A percentile compares a stretch with the other conserved stretches of the same genome.
These are phyloP conservation scores for Chloropsis cyanopogon DNA, from an alignment of 2,113 vertebrate genomes.

Conservation along the genomic window DNA sequence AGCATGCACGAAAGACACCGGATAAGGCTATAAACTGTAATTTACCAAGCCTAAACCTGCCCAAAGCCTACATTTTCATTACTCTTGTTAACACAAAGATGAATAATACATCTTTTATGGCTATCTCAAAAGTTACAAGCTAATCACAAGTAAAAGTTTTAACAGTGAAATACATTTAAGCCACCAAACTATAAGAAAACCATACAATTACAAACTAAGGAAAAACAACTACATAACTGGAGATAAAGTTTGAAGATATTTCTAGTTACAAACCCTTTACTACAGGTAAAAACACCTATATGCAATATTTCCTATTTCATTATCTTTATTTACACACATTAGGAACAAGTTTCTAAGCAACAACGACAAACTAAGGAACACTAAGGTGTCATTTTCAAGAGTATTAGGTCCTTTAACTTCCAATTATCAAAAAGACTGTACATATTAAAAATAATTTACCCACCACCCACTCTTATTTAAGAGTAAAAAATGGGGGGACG, in stretches of 20 bases:
- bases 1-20: not conserved
- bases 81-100: not conserved
- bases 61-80: not conserved
- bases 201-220: not conserved
- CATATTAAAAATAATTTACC: not conserved
- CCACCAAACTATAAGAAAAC: not conserved
- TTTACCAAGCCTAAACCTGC: conserved; percentile 28
- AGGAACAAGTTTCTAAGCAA: not conserved
- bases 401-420: not conserved
- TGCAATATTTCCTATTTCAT: not conserved
- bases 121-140: not conserved
- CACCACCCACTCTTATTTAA: no score
- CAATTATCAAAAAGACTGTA: not conserved
- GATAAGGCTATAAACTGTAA: not conserved
- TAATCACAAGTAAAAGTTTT: not conserved
- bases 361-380: not conserved
- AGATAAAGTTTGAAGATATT: not conserved
- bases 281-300: not conserved
- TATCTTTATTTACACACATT: not conserved
- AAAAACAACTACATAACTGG: not conserved
- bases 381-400: not conserved
- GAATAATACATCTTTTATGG: not conserved
- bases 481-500: accelerated
- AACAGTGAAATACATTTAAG: not conserved
- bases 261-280: not conserved